Evolutionary conservation across 2,797 vertebrate species (phyloP).

Genomic region (Clarias laeviceps): DNA sequence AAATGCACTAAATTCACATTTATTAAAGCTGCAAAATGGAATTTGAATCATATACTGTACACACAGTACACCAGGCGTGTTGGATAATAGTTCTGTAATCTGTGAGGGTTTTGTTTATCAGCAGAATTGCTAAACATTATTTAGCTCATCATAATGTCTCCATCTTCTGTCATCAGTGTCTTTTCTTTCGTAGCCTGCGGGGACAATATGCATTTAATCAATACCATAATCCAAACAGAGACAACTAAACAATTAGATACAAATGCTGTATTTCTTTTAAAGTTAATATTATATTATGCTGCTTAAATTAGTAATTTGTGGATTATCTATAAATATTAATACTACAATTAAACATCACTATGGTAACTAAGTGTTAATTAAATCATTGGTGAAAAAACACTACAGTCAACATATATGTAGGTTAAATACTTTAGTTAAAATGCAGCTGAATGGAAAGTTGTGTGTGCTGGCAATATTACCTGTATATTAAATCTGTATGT

Average conservation of each 20-base stretch:
- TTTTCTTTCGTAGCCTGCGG: constrained; percentile 16
- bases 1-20: not conserved
- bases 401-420: not conserved
- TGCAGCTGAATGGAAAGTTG: not conserved
- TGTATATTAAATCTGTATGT: not conserved
- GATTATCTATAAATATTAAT: not conserved
- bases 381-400: not conserved
- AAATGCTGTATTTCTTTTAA: not conserved
- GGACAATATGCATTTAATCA: not conserved
- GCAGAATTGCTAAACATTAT: not conserved
- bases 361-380: not conserved
- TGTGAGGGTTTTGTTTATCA: not conserved
- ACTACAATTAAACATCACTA: not conserved
- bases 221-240: not conserved
- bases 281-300: not conserved
- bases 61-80: too few relatives aligned
- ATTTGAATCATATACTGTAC: not conserved
- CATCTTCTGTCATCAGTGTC: not conserved
- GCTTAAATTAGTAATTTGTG: not conserved
- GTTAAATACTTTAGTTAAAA: not conserved
- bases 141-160: not conserved
- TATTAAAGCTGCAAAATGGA: not conserved
- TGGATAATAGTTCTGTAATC: not conserved
- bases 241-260: not conserved
- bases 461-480: not conserved